These are phyloP conservation scores for Microchirus variegatus DNA, from an alignment of 2,797 vertebrate genomes.

Conservation along the genomic window DNA sequence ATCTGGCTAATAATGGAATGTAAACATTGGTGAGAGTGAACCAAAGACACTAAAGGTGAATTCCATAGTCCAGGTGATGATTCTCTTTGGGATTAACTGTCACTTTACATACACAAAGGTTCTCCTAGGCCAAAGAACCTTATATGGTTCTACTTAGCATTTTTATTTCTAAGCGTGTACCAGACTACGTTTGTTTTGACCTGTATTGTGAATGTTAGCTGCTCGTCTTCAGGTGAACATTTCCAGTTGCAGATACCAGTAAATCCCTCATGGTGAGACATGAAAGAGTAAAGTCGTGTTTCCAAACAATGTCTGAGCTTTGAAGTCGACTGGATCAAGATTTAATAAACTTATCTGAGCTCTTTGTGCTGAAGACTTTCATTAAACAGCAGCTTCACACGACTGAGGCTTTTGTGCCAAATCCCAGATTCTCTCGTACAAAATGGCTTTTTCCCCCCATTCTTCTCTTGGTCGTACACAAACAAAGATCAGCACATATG, in stretches of 20 bases:
- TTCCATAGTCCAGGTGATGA: too few species aligned
- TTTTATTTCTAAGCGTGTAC: too few species aligned
- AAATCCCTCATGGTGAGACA: conserved; percentile 15
- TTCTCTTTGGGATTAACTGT: background rate
- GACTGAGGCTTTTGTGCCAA: conserved; percentile 24
- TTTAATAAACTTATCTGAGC: conserved; percentile 47
- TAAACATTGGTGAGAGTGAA: too few species aligned
- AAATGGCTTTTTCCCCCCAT: background rate
- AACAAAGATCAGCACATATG: conserved; percentile 15
- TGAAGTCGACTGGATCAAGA: conserved; percentile 31
- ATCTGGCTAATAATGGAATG: too few species aligned
- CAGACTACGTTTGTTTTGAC: conserved; percentile 31
- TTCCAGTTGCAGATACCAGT: conserved; percentile 24
- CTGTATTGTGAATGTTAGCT: conserved; percentile 25
- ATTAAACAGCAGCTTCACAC: conserved; percentile 34
- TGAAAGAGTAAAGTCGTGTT: conserved; percentile 34
- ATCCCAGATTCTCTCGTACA: conserved; percentile 23
- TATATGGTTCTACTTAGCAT: too few species aligned
- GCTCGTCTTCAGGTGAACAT: conserved; percentile 30
- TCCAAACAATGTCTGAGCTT: conserved; percentile 22
- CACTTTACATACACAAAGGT: background rate
- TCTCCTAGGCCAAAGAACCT: too few species aligned
- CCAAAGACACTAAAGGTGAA: too few species aligned
- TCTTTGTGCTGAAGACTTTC: conserved; percentile 33
- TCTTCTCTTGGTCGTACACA: conserved; percentile 10